Percentiles rank a stretch among this genome's conserved stretches.
Conservation (phyloP, 2,797 vertebrate species). For the Jordanella pulchra region DNA sequence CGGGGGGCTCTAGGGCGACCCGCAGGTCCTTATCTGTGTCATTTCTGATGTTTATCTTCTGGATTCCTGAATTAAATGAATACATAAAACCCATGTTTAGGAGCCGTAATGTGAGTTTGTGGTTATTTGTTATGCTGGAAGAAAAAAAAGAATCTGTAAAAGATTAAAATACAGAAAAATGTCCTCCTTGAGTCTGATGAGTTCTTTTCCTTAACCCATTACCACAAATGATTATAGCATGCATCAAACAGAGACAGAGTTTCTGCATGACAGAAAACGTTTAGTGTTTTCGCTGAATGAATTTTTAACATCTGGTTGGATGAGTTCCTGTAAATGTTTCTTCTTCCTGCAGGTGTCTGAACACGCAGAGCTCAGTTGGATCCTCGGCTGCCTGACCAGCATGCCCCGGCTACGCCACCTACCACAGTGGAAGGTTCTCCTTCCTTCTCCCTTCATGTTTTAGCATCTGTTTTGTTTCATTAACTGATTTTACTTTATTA, state of each 20-base stretch:
- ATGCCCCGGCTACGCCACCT: conserved; percentile 90
- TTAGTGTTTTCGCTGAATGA: not conserved
- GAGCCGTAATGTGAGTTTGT: not conserved
- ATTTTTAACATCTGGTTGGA: not conserved
- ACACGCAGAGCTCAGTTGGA: conserved; percentile 92
- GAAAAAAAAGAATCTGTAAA: not conserved
- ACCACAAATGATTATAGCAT: not conserved
- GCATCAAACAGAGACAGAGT: not conserved
- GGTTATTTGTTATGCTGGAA: not conserved
- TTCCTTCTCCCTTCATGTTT: not conserved
- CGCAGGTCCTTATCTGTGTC: conserved; percentile 12
- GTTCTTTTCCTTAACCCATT: not conserved
- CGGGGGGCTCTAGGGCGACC: conserved; percentile 53
- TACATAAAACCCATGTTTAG: not conserved
- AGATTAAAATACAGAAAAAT: not conserved
- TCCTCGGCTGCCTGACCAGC: conserved; percentile 91
- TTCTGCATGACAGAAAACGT: not conserved
- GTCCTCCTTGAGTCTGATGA: not conserved
- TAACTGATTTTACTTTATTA: too few relatives aligned
- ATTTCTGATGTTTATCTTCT: conserved; percentile 6
- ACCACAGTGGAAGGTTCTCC: conserved; percentile 94
- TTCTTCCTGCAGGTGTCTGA: conserved; percentile 83
- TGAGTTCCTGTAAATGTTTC: not conserved
- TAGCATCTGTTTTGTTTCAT: too few relatives aligned
- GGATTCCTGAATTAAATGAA: not conserved